phyloP scores from a whole-genome alignment of 2,797 vertebrate species.

The Tachyglossus aculeatus region DNA sequence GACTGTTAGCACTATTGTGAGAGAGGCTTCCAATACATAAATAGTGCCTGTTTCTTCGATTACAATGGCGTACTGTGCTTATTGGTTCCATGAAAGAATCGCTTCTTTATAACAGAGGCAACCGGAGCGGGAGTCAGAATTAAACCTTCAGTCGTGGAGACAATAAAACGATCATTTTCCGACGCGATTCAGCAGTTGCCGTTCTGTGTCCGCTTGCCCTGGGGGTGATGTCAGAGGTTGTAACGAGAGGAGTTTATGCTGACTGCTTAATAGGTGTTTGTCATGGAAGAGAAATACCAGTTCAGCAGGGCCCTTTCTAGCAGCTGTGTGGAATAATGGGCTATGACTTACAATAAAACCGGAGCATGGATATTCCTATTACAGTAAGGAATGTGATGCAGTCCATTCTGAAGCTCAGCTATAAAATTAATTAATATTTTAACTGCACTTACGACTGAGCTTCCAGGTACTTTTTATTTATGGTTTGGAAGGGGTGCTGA shows the following conservation, averaged over 20 bases:
- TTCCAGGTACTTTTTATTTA: slow-evolving; percentile 21
- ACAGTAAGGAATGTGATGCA: slow-evolving; percentile 28
- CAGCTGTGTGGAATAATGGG: slow-evolving; percentile 66
- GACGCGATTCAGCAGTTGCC: slow-evolving; percentile 70
- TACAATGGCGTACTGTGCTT: slow-evolving; percentile 86
- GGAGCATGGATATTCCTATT: slow-evolving; percentile 53
- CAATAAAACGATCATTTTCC: slow-evolving; percentile 83
- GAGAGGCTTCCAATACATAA: slow-evolving; percentile 80
- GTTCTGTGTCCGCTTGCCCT: slow-evolving; percentile 71
- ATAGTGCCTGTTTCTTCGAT: slow-evolving; percentile 85
- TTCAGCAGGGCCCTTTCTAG: slow-evolving; percentile 56
- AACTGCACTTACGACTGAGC: not conserved
- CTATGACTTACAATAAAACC: slow-evolving; percentile 52
- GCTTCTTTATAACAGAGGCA: slow-evolving; percentile 74
- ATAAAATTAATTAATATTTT: slow-evolving; percentile 26
- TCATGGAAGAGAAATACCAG: slow-evolving; percentile 66
- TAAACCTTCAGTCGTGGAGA: slow-evolving; percentile 77
- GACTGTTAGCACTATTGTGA: slow-evolving; percentile 76
- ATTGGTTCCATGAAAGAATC: slow-evolving; percentile 80
- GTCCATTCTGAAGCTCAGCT: slow-evolving; percentile 25
- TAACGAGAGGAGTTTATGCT: slow-evolving; percentile 70
- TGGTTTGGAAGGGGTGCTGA: too few relatives aligned
- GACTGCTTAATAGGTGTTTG: slow-evolving; percentile 76
- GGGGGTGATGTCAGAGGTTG: slow-evolving; percentile 73
- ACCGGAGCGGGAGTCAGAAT: slow-evolving; percentile 72